Percentiles rank a stretch among this genome's conserved stretches.
These are phyloP conservation scores for Hemibagrus wyckioides DNA, from an alignment of 2,113 vertebrate species.

Conservation along the genomic window DNA sequence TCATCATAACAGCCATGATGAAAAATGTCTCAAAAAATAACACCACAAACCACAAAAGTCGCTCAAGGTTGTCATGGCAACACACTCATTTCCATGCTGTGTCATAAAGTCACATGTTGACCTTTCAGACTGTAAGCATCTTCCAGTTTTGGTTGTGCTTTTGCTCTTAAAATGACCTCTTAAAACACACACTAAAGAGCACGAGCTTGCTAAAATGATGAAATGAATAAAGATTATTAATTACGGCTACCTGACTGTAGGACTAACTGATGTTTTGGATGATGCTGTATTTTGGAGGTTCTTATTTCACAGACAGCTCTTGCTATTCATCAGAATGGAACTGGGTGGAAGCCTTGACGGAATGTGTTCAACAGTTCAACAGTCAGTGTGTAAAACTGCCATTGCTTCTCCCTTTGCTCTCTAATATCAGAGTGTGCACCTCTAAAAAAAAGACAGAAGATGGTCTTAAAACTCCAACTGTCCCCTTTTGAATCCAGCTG, in stretches of 20 bases:
- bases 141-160: not conserved
- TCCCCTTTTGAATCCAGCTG: conserved; percentile 22
- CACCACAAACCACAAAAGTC: conserved; percentile 52
- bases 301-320: not conserved
- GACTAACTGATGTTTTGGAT: not conserved
- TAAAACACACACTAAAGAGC: not conserved
- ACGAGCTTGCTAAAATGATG: not conserved
- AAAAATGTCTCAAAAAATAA: conserved; percentile 46
- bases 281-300: not conserved
- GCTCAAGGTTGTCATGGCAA: conserved; percentile 39
- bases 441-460: conserved; percentile 9
- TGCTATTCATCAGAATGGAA: not conserved
- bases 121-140: not conserved
- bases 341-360: not conserved
- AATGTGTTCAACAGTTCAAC: not conserved
- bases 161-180: not conserved
- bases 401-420: not conserved
- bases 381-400: not conserved
- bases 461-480: not conserved
- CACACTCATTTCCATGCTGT: conserved; percentile 20
- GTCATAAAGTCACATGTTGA: conserved; percentile 13
- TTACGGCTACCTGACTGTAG: not conserved
- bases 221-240: not conserved
- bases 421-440: not conserved
- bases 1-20: conserved; percentile 29